These are phyloP conservation scores for Momotus momota DNA, from an alignment of 2,797 vertebrate species.

Conservation along the genomic window DNA sequence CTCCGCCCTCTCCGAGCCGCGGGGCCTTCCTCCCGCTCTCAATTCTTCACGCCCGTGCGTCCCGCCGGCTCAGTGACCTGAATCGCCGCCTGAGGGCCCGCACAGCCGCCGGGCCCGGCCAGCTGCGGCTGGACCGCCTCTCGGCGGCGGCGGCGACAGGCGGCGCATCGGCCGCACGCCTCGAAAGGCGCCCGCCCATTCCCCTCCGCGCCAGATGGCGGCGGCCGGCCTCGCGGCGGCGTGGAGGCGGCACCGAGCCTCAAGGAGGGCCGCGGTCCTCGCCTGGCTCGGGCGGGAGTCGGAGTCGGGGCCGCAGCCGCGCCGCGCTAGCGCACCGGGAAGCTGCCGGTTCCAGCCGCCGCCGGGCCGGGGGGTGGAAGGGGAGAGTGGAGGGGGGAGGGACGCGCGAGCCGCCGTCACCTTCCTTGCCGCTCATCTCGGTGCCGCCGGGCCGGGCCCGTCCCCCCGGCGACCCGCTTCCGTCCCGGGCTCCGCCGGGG, in stretches of 20 bases:
- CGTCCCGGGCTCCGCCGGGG: neutral
- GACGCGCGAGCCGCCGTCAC: neutral
- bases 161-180: neutral
- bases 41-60: neutral
- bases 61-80: neutral
- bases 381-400: neutral
- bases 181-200: neutral
- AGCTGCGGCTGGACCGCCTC: neutral
- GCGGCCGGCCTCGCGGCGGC: neutral
- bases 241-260: neutral
- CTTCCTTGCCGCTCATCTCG: conserved; percentile 73
- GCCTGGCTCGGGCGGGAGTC: neutral
- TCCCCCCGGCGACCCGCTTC: neutral
- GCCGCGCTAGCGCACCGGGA: neutral
- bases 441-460: neutral
- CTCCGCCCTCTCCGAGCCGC: neutral
- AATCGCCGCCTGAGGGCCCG: neutral
- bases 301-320: neutral
- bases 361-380: neutral
- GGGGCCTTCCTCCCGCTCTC: neutral
- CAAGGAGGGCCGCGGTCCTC: neutral
- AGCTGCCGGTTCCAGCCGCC: neutral
- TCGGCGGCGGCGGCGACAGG: neutral
- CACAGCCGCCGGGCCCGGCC: neutral
- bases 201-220: neutral